Evolutionary conservation across 1,140 invertebrate species (phyloP).

Genomic region (Holcopasites calliopsidis): DNA sequence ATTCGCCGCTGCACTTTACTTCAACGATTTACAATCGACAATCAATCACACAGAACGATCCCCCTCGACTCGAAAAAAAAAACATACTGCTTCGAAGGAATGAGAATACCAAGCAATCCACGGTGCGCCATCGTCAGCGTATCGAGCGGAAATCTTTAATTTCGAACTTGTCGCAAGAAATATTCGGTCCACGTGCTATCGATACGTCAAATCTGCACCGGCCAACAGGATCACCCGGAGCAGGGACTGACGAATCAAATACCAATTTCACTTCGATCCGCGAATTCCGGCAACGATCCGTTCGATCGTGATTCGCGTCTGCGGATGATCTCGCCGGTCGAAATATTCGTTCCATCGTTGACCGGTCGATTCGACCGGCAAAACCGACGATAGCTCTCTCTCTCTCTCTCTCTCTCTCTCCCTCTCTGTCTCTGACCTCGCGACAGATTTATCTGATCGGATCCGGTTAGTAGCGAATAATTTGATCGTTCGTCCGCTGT

Average conservation of each 20-base stretch:
- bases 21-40: not conserved
- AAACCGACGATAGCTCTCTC: not conserved
- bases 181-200: constrained; percentile 4
- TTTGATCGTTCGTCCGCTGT: constrained; percentile 36
- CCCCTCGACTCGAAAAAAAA: no score
- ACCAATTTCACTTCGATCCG: constrained; percentile 13
- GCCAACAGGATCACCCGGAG: not conserved
- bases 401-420: not conserved
- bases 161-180: constrained; percentile 19
- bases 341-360: constrained; percentile 10
- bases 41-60: not conserved
- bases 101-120: not conserved
- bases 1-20: no score
- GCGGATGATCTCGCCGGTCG: not conserved
- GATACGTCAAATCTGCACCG: not conserved
- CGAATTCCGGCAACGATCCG: constrained; percentile 18
- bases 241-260: not conserved
- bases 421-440: not conserved
- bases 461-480: constrained; percentile 38
- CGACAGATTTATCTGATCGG: constrained; percentile 35
- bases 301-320: constrained; percentile 22
- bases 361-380: not conserved
- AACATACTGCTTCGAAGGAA: not conserved
- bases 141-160: constrained; percentile 42
- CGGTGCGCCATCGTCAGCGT: constrained; percentile 8